Evolutionary conservation across 2,797 vertebrate genomes (phyloP).

Genomic region (Hydrocynus forskahlii): DNA sequence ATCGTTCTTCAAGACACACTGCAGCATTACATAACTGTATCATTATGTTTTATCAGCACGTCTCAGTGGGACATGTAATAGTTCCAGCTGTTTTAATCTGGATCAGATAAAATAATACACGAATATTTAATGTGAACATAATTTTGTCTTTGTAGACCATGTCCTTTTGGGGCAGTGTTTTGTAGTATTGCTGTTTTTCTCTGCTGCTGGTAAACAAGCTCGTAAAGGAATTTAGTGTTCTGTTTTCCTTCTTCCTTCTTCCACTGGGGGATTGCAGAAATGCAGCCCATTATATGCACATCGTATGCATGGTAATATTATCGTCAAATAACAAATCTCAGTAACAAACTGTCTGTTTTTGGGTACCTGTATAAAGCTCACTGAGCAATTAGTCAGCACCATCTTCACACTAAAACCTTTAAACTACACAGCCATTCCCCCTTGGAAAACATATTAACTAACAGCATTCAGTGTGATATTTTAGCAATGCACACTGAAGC

Average conservation of each 20-base stretch:
- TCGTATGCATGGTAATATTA: neutral
- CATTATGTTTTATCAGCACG: neutral
- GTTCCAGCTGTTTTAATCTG: neutral
- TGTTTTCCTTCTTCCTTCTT: neutral
- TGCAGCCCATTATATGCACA: neutral
- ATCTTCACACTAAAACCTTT: neutral
- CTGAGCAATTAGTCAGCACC: neutral
- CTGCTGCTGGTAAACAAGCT: conserved; percentile 1
- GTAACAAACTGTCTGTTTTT: conserved; percentile 6
- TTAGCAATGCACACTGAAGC: conserved; percentile 48
- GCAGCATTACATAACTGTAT: neutral
- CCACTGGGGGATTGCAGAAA: conserved; percentile 8
- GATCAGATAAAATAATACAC: conserved; percentile 10
- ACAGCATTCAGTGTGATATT: neutral
- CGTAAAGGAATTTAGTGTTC: neutral
- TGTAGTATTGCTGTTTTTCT: neutral
- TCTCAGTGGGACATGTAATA: neutral
- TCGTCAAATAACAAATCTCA: conserved; percentile 8
- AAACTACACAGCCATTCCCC: neutral
- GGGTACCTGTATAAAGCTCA: neutral
- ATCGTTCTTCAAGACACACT: too few relatives aligned
- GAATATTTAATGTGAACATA: conserved; percentile 8
- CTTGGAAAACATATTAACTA: neutral
- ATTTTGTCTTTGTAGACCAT: conserved; percentile 5
- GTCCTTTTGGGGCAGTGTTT: neutral